Percentiles rank a stretch among this genome's conserved stretches.
Conservation (phyloP, 2,113 vertebrate genomes). For the Atrichornis clamosus region DNA sequence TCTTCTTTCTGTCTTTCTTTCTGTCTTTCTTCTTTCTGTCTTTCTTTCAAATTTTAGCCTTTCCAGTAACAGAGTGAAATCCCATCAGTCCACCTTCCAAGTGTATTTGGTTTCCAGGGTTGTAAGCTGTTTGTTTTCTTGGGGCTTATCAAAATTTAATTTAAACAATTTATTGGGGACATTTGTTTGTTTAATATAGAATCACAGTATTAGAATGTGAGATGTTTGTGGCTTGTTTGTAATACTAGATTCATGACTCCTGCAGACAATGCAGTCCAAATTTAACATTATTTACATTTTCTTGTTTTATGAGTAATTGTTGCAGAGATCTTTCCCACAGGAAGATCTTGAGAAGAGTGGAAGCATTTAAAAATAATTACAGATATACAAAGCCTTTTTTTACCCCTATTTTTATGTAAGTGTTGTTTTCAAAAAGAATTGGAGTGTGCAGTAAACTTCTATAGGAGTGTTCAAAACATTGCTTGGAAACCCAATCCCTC, state of each 20-base stretch:
- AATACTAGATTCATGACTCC: slow-evolving; percentile 8
- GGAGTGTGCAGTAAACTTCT: not conserved
- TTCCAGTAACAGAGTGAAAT: not conserved
- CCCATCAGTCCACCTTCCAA: not conserved
- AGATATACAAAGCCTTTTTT: not conserved
- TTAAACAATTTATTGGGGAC: not conserved
- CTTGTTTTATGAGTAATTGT: slow-evolving; percentile 35
- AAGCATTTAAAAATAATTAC: slow-evolving; percentile 24
- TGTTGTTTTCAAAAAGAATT: not conserved
- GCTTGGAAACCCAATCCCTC: not conserved
- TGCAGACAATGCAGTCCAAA: slow-evolving; percentile 32
- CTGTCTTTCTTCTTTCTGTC: no score
- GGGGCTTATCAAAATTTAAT: not conserved
- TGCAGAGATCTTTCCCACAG: slow-evolving; percentile 66
- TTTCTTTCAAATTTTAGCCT: not conserved
- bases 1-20: no score
- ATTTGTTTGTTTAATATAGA: slow-evolving; percentile 4
- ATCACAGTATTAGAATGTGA: not conserved
- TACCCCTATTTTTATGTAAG: not conserved
- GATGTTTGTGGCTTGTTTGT: not conserved
- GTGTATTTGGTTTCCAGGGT: not conserved
- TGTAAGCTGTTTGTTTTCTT: not conserved
- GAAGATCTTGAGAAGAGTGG: slow-evolving; percentile 42
- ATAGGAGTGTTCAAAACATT: not conserved
- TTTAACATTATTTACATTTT: slow-evolving; percentile 34